Percentiles rank a stretch among this genome's conserved stretches.
Evolutionary conservation across 2,888 invertebrate genomes (phyloP).

Genomic region (Phasia obesa): DNA sequence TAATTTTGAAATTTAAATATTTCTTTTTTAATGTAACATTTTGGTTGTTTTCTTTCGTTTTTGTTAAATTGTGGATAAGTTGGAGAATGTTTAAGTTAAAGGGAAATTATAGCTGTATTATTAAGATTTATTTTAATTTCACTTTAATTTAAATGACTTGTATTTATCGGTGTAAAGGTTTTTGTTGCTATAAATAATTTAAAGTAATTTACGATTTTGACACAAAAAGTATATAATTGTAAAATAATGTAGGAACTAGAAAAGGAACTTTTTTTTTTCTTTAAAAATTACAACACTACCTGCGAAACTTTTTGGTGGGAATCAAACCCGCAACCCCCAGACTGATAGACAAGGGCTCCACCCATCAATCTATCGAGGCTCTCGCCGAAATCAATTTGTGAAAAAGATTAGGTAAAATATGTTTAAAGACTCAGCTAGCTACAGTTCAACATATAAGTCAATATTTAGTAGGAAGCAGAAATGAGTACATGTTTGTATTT

Average conservation of each 20-base stretch:
- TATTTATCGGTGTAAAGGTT: not conserved
- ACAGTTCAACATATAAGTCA: too few relatives aligned
- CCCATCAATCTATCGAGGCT: too few relatives aligned
- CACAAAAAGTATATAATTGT: not conserved
- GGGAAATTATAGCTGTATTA: constrained; percentile 59
- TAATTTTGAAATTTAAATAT: constrained; percentile 29
- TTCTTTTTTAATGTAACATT: constrained; percentile 27
- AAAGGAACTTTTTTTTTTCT: too few relatives aligned
- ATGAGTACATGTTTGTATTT: too few relatives aligned
- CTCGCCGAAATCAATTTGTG: too few relatives aligned
- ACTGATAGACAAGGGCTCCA: too few relatives aligned
- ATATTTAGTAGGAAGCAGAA: too few relatives aligned
- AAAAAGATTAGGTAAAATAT: too few relatives aligned
- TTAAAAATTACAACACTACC: too few relatives aligned
- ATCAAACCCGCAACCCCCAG: too few relatives aligned
- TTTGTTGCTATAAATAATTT: not conserved
- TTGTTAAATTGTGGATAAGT: constrained; percentile 12
- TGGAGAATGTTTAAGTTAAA: constrained; percentile 4
- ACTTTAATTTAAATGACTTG: constrained; percentile 60
- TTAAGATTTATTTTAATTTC: constrained; percentile 67
- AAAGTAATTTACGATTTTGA: not conserved
- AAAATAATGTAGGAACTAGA: not conserved
- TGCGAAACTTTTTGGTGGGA: too few relatives aligned
- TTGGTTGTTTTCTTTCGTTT: not conserved
- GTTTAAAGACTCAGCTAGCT: too few relatives aligned